Evolutionary conservation across 1,140 invertebrate genomes (phyloP).

Genomic region (Orchesella cincta): DNA sequence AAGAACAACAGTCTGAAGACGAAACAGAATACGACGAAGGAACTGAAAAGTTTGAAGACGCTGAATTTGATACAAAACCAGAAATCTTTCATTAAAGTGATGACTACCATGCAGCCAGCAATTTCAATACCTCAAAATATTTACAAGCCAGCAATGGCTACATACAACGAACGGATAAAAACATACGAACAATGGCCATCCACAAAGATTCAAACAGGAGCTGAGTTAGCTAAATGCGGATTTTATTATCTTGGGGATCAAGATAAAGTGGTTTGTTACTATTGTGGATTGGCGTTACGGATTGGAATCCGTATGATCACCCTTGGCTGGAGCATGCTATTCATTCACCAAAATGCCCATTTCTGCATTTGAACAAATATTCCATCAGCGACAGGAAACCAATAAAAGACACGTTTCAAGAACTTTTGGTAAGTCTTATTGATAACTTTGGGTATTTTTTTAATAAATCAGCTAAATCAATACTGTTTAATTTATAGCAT

Average conservation of each 20-base stretch:
- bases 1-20: conserved; percentile 27
- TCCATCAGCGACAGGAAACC: background rate
- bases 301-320: background rate
- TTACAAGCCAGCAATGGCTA: too few species aligned
- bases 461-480: background rate
- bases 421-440: background rate
- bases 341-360: background rate
- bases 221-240: background rate
- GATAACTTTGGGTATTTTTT: background rate
- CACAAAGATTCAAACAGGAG: too few species aligned
- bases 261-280: background rate
- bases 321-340: background rate
- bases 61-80: background rate
- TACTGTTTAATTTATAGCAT: too few species aligned
- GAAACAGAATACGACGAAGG: background rate
- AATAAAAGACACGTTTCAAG: background rate
- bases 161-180: too few species aligned
- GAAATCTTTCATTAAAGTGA: too few species aligned
- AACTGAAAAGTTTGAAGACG: background rate
- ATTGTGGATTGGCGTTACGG: background rate
- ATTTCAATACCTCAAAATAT: too few species aligned
- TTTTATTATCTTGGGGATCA: background rate
- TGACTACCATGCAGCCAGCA: too few species aligned
- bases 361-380: background rate
- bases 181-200: too few species aligned